Conservation (phyloP, 2,797 vertebrate species). For the Anniella stebbinsi region DNA sequence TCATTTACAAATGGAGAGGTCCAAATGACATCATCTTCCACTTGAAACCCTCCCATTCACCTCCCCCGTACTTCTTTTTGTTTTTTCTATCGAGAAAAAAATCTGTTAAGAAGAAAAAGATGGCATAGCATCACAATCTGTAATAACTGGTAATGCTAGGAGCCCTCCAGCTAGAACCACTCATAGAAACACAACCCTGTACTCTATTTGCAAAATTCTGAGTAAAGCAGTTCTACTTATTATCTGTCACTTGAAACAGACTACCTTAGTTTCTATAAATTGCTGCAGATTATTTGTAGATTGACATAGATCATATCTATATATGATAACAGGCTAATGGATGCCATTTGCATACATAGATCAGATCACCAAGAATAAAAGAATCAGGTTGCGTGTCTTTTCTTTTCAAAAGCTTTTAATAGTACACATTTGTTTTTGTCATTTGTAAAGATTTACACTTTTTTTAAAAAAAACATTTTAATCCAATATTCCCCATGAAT, state of each 20-base stretch:
- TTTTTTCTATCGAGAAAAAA: too few species aligned
- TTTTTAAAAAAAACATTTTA: slow-evolving; percentile 62
- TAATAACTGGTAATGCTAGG: too few species aligned
- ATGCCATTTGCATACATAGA: not conserved
- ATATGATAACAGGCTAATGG: not conserved
- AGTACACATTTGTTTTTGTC: slow-evolving; percentile 75
- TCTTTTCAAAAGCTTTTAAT: slow-evolving; percentile 75
- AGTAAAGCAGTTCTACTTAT: not conserved
- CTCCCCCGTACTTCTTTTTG: too few species aligned
- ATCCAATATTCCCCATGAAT: slow-evolving; percentile 58
- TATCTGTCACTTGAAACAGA: not conserved
- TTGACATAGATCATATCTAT: not conserved
- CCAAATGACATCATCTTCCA: too few species aligned
- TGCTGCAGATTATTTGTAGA: not conserved
- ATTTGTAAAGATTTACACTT: slow-evolving; percentile 71
- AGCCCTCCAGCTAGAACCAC: too few species aligned
- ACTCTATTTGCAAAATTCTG: not conserved
- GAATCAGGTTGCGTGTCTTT: slow-evolving; percentile 52
- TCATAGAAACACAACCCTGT: not conserved
- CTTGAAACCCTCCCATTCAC: too few species aligned
- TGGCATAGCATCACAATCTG: too few species aligned
- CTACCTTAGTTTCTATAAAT: not conserved
- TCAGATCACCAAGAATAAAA: slow-evolving; percentile 14
- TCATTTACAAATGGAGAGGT: too few species aligned
- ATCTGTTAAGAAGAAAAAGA: too few species aligned